Percentiles rank a stretch among this genome's conserved stretches.
Evolutionary conservation across 2,797 vertebrate species (phyloP).

Genomic region (Xenopus petersii): DNA sequence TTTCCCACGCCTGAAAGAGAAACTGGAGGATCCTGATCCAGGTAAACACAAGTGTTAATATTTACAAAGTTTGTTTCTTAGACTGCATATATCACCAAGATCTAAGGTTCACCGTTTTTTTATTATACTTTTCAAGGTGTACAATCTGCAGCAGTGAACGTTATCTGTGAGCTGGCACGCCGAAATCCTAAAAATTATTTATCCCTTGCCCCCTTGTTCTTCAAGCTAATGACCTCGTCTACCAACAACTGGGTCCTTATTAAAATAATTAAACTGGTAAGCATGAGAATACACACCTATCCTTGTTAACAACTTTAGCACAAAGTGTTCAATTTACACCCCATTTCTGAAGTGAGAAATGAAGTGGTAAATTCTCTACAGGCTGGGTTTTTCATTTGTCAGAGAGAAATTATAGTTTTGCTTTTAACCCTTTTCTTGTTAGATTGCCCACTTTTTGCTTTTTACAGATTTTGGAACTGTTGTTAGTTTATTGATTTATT

Average conservation of each 20-base stretch:
- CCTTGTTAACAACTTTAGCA: slow-evolving; percentile 17
- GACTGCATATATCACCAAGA: no score
- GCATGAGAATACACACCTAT: background rate
- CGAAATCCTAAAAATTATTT: slow-evolving; percentile 98
- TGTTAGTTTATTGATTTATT: no score
- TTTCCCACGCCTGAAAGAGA: slow-evolving; percentile 95
- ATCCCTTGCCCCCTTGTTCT: slow-evolving; percentile 93
- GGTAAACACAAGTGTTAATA: slow-evolving; percentile 65
- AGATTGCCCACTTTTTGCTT: no score
- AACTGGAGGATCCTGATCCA: slow-evolving; percentile 95
- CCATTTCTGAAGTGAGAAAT: background rate
- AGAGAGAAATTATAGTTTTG: no score
- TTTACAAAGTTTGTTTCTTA: no score
- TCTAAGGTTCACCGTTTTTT: no score
- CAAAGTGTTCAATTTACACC: slow-evolving; percentile 21
- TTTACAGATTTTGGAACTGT: no score
- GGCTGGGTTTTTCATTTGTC: background rate
- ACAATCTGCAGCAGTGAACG: slow-evolving; percentile 96
- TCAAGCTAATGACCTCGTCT: slow-evolving; percentile 97
- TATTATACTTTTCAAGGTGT: slow-evolving; percentile 72
- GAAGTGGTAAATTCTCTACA: background rate
- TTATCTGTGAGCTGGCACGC: slow-evolving; percentile 94
- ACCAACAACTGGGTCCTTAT: slow-evolving; percentile 99
- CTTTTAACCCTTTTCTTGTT: no score
- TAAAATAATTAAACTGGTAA: slow-evolving; percentile 96